phyloP scores from a whole-genome alignment of 1,140 invertebrate species.

The Drosophila pectinifera region DNA sequence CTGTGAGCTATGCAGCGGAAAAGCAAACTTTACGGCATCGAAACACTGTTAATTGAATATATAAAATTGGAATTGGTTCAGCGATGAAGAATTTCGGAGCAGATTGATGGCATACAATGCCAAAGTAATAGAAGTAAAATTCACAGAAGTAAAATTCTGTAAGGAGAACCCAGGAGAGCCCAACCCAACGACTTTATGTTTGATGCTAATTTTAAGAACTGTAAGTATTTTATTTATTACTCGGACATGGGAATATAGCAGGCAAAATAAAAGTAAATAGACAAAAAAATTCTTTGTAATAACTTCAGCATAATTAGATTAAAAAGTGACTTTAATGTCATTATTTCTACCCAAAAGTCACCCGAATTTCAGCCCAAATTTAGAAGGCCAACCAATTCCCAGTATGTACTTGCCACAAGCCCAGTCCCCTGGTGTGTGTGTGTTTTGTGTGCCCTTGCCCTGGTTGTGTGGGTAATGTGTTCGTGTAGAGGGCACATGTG shows the following conservation, averaged over 20 bases:
- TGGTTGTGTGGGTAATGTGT: constrained; percentile 18
- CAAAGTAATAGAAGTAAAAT: constrained; percentile 2
- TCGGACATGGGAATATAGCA: not conserved
- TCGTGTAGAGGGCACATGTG: constrained; percentile 1
- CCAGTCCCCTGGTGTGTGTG: not conserved
- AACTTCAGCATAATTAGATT: not conserved
- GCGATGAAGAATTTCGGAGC: not conserved
- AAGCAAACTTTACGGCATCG: constrained; percentile 25
- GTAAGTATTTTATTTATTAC: not conserved
- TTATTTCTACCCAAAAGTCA: not conserved
- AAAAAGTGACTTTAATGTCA: not conserved
- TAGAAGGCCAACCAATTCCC: not conserved
- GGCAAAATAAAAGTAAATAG: not conserved
- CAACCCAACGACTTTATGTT: no score
- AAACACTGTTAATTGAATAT: constrained; percentile 42
- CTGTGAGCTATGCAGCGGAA: constrained; percentile 14
- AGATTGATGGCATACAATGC: constrained; percentile 18
- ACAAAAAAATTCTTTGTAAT: no score
- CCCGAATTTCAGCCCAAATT: not conserved
- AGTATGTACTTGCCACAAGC: constrained; percentile 13
- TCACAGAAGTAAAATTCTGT: constrained; percentile 9
- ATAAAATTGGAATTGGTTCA: constrained; percentile 38
- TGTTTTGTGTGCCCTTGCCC: constrained; percentile 25
- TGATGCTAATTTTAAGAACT: not conserved
- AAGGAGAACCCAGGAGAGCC: no score